Conservation (phyloP, 1,140 invertebrate species). For the Holcopasites calliopsidis region DNA sequence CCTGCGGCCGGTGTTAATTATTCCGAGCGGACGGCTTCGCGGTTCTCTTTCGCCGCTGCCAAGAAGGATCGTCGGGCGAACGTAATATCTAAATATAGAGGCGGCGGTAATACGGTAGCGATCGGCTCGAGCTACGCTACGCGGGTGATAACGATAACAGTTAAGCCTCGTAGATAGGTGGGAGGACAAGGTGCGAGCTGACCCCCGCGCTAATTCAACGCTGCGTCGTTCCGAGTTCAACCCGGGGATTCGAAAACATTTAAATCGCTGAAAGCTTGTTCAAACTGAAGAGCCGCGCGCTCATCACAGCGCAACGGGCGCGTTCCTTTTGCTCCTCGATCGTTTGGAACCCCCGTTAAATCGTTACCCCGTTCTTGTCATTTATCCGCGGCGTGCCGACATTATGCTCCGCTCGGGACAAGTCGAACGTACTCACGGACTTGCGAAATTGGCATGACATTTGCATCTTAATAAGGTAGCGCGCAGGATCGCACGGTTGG, state of each 20-base stretch:
- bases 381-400: slow-evolving; percentile 43
- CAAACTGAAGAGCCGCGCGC: no score
- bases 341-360: background rate
- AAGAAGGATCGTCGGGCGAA: no score
- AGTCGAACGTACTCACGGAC: slow-evolving; percentile 33
- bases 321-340: no score
- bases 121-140: slow-evolving; percentile 63
- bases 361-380: slow-evolving; percentile 34
- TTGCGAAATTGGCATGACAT: slow-evolving; percentile 64
- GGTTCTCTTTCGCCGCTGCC: background rate
- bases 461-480: slow-evolving; percentile 67
- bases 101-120: slow-evolving; percentile 72
- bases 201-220: slow-evolving; percentile 1
- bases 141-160: slow-evolving; percentile 75
- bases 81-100: slow-evolving; percentile 54
- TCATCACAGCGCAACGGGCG: no score
- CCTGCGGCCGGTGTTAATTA: background rate
- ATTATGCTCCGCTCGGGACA: slow-evolving; percentile 39
- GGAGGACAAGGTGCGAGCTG: slow-evolving; percentile 45
- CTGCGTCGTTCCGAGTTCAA: background rate
- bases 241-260: no score
- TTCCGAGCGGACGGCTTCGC: background rate
- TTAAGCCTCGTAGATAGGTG: slow-evolving; percentile 58
- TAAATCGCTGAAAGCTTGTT: no score
- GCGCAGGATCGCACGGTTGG: slow-evolving; percentile 32